Percentiles rank a stretch among this genome's conserved stretches.
Evolutionary conservation across 2,113 vertebrate genomes (phyloP).

Genomic region (Chaetops frenatus): DNA sequence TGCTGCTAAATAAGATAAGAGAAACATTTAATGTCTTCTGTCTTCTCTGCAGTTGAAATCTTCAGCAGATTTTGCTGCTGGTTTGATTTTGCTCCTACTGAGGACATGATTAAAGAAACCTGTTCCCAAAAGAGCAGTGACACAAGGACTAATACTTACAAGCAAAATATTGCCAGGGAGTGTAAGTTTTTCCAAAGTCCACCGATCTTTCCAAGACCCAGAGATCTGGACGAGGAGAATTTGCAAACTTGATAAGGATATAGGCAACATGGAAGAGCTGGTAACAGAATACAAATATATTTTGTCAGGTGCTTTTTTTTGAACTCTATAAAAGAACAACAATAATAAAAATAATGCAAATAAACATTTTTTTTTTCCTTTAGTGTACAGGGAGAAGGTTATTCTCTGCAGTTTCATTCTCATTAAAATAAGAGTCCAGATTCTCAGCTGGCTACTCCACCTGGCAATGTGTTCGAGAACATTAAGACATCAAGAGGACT

Average conservation of each 20-base stretch:
- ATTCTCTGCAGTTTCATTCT: not conserved
- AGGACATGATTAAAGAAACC: not conserved
- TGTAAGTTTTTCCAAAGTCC: slow-evolving; percentile 86
- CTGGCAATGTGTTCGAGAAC: not conserved
- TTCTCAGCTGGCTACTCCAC: not conserved
- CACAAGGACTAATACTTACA: slow-evolving; percentile 74
- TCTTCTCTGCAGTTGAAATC: not conserved
- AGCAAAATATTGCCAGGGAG: slow-evolving; percentile 94
- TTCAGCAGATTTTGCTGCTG: not conserved
- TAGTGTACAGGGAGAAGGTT: not conserved
- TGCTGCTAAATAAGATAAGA: not conserved
- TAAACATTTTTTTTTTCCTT: not conserved
- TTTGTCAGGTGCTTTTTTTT: not conserved
- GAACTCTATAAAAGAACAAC: not conserved
- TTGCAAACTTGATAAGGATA: slow-evolving; percentile 92
- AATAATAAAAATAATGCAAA: not conserved
- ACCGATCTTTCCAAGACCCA: slow-evolving; percentile 90
- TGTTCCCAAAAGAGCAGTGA: not conserved
- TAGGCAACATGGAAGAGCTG: slow-evolving; percentile 94
- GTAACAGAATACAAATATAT: slow-evolving; percentile 45
- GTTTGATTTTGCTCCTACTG: not conserved
- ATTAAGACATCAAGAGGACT: not conserved
- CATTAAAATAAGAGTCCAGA: not conserved
- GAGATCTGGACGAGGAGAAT: slow-evolving; percentile 91
- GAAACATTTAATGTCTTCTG: not conserved